A percentile compares a stretch with the other conserved stretches of the same genome.
Evolutionary conservation across 1,140 invertebrate species (phyloP).

Genomic region (Lamellibrachia luymesi): DNA sequence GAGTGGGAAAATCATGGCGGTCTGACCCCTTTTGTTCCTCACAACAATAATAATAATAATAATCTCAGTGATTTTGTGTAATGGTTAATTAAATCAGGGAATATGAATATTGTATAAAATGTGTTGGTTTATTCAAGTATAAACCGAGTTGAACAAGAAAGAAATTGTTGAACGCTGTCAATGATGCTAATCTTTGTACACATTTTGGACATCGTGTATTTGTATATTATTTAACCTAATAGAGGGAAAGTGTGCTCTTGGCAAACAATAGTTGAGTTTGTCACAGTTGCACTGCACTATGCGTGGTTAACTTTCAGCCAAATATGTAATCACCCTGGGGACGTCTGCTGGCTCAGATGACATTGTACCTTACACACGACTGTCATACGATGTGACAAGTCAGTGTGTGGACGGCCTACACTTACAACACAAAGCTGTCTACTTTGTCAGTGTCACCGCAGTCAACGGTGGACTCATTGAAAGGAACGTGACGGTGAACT

Average conservation of each 20-base stretch:
- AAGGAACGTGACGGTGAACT: conserved; percentile 25
- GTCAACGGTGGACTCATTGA: conserved; percentile 35
- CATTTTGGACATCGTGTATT: too few relatives aligned
- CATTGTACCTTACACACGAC: neutral
- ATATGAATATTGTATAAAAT: too few relatives aligned
- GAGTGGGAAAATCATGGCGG: too few relatives aligned
- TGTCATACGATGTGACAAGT: neutral
- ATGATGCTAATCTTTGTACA: too few relatives aligned
- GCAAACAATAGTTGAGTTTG: neutral
- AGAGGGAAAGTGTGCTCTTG: neutral
- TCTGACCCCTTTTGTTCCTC: too few relatives aligned
- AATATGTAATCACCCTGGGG: neutral
- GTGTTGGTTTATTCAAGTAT: too few relatives aligned
- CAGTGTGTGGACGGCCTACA: neutral
- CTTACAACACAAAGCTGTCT: neutral
- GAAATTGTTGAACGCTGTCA: too few relatives aligned
- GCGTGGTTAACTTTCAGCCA: neutral
- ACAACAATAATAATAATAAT: too few relatives aligned
- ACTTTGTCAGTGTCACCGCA: conserved; percentile 26
- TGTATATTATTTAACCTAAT: too few relatives aligned
- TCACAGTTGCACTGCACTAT: neutral
- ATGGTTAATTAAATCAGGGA: too few relatives aligned
- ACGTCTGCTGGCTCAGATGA: neutral
- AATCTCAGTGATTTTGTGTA: too few relatives aligned
- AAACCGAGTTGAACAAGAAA: too few relatives aligned